Evolutionary conservation across 2,113 vertebrate species (phyloP).

Genomic region (Choloepus hoffmanni): DNA sequence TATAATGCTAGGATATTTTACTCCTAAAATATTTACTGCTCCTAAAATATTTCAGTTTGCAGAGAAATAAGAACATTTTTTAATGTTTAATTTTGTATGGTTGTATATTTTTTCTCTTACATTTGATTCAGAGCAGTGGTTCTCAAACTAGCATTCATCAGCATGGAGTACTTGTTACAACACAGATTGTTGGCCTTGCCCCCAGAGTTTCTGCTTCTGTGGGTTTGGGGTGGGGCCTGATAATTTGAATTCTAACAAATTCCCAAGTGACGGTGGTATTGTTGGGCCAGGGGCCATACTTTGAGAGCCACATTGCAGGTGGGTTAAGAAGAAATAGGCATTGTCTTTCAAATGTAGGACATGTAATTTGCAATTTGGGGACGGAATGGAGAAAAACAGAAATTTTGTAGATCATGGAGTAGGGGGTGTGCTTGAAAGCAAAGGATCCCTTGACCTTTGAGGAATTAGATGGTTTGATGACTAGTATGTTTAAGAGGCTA

Average conservation of each 20-base stretch:
- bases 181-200: not conserved
- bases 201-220: not conserved
- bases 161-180: not conserved
- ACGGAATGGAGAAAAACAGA: not conserved
- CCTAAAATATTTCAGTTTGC: not conserved
- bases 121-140: not conserved
- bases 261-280: not conserved
- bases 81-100: not conserved
- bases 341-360: not conserved
- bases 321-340: not conserved
- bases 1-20: not conserved
- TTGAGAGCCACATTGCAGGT: not conserved
- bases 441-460: not conserved
- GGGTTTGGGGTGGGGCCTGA: not conserved
- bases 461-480: not conserved
- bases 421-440: not conserved
- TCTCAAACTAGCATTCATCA: not conserved
- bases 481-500: not conserved
- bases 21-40: not conserved
- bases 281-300: too few relatives aligned
- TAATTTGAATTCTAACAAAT: not conserved
- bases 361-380: not conserved
- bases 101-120: not conserved
- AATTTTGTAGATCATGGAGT: not conserved
- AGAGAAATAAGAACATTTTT: not conserved